A percentile compares a stretch with the other conserved stretches of the same genome.
phyloP scores from a whole-genome alignment of 1,140 invertebrate species.

The Cydia pomonella region DNA sequence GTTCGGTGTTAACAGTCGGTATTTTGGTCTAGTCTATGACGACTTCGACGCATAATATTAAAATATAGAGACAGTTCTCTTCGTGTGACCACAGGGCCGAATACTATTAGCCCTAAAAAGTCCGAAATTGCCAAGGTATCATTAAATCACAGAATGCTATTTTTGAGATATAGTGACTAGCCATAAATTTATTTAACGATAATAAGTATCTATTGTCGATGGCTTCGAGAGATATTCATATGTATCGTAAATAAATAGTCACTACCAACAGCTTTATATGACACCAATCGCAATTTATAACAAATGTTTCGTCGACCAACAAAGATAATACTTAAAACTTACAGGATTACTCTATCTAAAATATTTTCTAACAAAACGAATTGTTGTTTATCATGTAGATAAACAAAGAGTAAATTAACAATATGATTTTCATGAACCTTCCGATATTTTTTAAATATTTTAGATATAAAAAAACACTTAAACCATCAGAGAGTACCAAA shows the following conservation, averaged over 20 bases:
- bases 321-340: constrained; percentile 27
- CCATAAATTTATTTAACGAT: constrained; percentile 31
- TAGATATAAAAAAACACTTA: constrained; percentile 73
- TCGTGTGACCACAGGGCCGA: not conserved
- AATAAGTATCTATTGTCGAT: constrained; percentile 25
- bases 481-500: constrained; percentile 77
- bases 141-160: constrained; percentile 69
- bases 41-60: no score
- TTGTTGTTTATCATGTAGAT: constrained; percentile 44
- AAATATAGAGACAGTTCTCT: not conserved
- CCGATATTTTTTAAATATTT: constrained; percentile 62
- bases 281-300: constrained; percentile 35
- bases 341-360: constrained; percentile 41
- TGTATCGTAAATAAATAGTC: constrained; percentile 23
- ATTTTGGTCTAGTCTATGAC: no score
- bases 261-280: constrained; percentile 31
- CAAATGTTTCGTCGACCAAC: constrained; percentile 17
- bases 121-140: constrained; percentile 66
- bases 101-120: constrained; percentile 51
- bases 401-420: constrained; percentile 59
- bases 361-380: constrained; percentile 58
- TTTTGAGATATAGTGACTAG: constrained; percentile 48
- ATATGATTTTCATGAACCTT: constrained; percentile 61
- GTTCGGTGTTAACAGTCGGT: no score
- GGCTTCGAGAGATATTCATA: constrained; percentile 22